phyloP scores from a whole-genome alignment of 2,888 invertebrate species.

The Drosophila putrida region DNA sequence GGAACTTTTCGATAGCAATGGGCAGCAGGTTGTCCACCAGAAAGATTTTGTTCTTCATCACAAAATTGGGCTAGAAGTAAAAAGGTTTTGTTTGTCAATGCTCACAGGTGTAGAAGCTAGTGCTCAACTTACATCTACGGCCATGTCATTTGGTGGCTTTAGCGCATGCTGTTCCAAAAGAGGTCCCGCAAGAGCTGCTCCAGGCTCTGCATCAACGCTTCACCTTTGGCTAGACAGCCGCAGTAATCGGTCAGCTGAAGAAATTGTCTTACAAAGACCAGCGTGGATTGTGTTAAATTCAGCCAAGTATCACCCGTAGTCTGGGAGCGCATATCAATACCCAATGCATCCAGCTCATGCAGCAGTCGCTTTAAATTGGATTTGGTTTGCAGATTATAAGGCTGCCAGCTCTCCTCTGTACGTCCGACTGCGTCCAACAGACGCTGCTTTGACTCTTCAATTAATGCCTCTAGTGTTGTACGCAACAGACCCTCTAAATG shows the following conservation, averaged over 20 bases:
- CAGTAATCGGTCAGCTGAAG: constrained; percentile 84
- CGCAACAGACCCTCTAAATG: constrained; percentile 95
- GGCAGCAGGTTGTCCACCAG: constrained; percentile 83
- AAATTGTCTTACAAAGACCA: constrained; percentile 84
- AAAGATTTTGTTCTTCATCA: constrained; percentile 84
- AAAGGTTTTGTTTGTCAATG: neutral
- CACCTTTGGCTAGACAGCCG: constrained; percentile 84
- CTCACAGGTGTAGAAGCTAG: neutral
- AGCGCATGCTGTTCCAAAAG: constrained; percentile 83
- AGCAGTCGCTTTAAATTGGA: constrained; percentile 83
- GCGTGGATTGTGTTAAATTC: constrained; percentile 84
- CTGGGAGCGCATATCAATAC: constrained; percentile 83
- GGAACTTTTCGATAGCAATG: constrained; percentile 83
- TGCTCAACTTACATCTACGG: constrained; percentile 82
- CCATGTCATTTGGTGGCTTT: constrained; percentile 81
- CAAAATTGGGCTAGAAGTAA: constrained; percentile 84
- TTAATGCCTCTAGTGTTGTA: constrained; percentile 86
- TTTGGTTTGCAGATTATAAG: constrained; percentile 85
- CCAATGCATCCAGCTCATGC: constrained; percentile 82
- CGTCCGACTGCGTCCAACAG: constrained; percentile 84
- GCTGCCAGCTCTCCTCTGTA: constrained; percentile 85
- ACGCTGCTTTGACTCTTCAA: constrained; percentile 84
- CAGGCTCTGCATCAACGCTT: constrained; percentile 79
- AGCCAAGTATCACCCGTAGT: constrained; percentile 85
- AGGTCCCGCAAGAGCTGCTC: constrained; percentile 83